Evolutionary conservation across 2,113 vertebrate genomes (phyloP).

Genomic region (Campylomormyrus numenius): DNA sequence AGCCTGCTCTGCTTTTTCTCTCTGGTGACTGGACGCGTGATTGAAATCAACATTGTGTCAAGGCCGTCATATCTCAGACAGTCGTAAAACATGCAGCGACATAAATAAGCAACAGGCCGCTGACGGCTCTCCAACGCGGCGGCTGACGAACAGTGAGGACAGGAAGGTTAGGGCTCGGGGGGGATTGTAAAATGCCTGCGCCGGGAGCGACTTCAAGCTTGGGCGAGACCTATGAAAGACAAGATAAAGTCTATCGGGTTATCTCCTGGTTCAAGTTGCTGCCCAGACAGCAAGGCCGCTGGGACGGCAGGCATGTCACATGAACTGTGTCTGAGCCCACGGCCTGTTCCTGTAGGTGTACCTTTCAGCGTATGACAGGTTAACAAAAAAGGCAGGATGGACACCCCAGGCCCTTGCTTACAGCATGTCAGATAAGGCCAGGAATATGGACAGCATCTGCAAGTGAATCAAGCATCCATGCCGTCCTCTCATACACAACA

Average conservation of each 20-base stretch:
- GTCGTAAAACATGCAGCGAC: conserved; percentile 99
- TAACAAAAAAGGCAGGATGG: neutral
- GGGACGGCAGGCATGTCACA: conserved; percentile 51
- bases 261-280: conserved; percentile 85
- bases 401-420: neutral
- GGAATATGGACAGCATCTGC: neutral
- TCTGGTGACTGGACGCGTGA: conserved; percentile 73
- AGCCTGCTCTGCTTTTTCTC: conserved; percentile 17
- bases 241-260: conserved; percentile 98
- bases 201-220: conserved; percentile 87
- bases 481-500: neutral
- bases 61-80: conserved; percentile 88
- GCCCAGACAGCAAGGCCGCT: conserved; percentile 72
- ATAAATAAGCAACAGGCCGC: conserved; percentile 99
- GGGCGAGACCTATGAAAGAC: conserved; percentile 78
- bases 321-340: conserved; percentile 6
- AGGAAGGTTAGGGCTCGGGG: conserved; percentile 92
- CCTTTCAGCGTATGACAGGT: neutral
- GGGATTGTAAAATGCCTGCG: conserved; percentile 82
- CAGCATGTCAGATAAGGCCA: conserved; percentile 2
- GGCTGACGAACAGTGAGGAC: conserved; percentile 80
- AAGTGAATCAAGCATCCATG: neutral
- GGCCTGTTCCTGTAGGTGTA: conserved; percentile 22
- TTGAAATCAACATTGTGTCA: conserved; percentile 98
- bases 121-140: conserved; percentile 88